phyloP scores from a whole-genome alignment of 1,140 invertebrate species.

The Oscheius sp. region DNA sequence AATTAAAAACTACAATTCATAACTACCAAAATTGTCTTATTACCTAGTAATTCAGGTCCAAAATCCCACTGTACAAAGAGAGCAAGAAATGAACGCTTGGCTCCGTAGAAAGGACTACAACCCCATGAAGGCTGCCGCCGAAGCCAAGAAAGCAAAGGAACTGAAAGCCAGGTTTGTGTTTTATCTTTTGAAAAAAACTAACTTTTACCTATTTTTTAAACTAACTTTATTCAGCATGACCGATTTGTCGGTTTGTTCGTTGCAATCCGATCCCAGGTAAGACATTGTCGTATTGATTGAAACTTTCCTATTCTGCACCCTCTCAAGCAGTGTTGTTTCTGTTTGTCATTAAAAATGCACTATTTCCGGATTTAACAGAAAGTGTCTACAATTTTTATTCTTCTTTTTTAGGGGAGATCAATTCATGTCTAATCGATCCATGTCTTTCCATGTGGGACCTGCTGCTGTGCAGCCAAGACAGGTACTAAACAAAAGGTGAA shows the following conservation, averaged over 20 bases:
- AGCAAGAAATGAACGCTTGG: constrained; percentile 45
- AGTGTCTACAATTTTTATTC: neutral
- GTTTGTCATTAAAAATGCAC: neutral
- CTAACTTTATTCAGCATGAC: neutral
- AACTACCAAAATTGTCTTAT: neutral
- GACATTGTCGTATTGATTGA: neutral
- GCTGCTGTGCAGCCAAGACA: neutral
- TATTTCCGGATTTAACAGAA: neutral
- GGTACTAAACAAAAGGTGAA: neutral
- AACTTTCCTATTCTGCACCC: neutral
- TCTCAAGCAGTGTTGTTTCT: neutral
- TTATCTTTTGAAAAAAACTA: neutral
- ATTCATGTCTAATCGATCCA: constrained; percentile 38
- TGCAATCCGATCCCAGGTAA: neutral
- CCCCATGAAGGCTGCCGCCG: constrained; percentile 46
- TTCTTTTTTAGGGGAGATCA: constrained; percentile 36
- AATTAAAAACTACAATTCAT: too few species aligned
- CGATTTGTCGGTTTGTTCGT: neutral
- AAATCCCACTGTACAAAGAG: constrained; percentile 16
- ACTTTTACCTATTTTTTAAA: too few species aligned
- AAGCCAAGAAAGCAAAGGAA: constrained; percentile 36
- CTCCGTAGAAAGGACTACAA: constrained; percentile 46
- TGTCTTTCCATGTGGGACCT: constrained; percentile 36
- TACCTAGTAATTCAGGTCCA: neutral
- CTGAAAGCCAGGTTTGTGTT: constrained; percentile 23